Conservation (phyloP, 2,797 vertebrate genomes). For the Phataginus tricuspis region DNA sequence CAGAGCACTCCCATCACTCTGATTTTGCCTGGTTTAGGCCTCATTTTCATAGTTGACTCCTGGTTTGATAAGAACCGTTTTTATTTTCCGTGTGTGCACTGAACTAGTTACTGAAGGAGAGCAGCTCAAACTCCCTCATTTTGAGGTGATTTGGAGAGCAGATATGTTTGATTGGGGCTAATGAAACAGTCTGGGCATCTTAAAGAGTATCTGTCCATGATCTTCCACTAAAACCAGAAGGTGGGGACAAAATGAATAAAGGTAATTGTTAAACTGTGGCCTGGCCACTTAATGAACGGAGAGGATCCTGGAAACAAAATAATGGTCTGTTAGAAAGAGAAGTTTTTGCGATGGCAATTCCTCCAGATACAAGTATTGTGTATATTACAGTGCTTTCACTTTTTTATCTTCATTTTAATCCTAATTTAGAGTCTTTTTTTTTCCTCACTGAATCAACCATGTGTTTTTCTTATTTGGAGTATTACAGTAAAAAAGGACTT, state of each 20-base stretch:
- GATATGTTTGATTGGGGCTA: neutral
- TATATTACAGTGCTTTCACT: neutral
- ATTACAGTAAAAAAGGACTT: conserved; percentile 3
- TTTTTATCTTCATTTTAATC: neutral
- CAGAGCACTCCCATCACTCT: neutral
- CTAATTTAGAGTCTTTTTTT: neutral
- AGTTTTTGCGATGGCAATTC: neutral
- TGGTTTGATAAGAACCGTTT: neutral
- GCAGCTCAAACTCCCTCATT: neutral
- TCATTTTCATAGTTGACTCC: neutral
- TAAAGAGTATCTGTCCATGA: neutral
- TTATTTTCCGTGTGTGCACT: neutral
- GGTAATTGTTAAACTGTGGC: neutral
- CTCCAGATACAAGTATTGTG: neutral
- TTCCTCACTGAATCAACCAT: neutral
- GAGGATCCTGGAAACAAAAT: neutral
- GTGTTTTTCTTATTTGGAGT: neutral
- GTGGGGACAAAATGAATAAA: neutral
- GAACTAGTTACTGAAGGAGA: neutral
- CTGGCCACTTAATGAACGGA: neutral
- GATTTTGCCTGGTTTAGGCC: neutral
- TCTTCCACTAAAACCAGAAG: neutral
- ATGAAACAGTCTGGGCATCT: neutral
- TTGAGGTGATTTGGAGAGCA: neutral
- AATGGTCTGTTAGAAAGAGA: neutral